phyloP scores from a whole-genome alignment of 2,113 vertebrate species.

The Equus quagga region DNA sequence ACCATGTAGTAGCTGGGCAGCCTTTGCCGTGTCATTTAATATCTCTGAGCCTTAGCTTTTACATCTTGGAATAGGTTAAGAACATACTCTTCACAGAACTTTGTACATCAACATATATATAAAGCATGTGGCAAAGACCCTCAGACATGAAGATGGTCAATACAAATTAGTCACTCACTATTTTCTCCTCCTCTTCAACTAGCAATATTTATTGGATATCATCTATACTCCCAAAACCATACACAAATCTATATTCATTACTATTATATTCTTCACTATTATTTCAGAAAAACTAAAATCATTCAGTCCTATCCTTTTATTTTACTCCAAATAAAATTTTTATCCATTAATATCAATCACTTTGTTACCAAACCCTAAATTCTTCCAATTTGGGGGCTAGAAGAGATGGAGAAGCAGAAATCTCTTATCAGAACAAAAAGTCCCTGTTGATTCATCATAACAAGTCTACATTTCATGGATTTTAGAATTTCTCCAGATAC shows the following conservation, averaged over 20 bases:
- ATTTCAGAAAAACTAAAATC: neutral
- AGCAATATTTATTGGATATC: neutral
- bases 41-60: neutral
- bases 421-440: conserved; percentile 32
- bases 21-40: neutral
- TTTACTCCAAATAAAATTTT: conserved; percentile 15
- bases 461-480: neutral
- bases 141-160: neutral
- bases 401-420: conserved; percentile 9
- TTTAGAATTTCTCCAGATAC: conserved; percentile 45
- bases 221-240: neutral
- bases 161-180: neutral
- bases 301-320: neutral
- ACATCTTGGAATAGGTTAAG: neutral
- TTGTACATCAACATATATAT: neutral
- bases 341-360: neutral
- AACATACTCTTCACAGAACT: neutral
- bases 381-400: neutral
- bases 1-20: neutral
- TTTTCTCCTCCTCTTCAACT: neutral
- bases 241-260: neutral
- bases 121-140: neutral
- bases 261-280: neutral
- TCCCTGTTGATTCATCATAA: neutral
- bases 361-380: neutral